These are phyloP conservation scores for Callopanchax toddi DNA, from an alignment of 2,113 vertebrate genomes.

Conservation along the genomic window DNA sequence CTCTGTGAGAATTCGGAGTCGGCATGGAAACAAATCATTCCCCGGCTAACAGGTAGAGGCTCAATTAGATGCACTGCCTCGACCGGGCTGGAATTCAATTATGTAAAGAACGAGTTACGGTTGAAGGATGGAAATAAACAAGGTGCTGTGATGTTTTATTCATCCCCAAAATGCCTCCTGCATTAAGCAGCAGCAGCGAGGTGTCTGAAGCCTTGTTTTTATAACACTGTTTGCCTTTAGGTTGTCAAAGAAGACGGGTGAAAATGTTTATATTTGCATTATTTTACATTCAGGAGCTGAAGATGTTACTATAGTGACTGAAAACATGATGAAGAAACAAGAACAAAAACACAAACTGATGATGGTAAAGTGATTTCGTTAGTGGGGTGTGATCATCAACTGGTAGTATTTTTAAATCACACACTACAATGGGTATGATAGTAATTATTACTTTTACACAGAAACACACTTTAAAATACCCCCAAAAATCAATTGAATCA, in stretches of 20 bases:
- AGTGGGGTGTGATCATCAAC: too few relatives aligned
- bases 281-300: conserved; percentile 19
- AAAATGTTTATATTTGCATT: conserved; percentile 45
- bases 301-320: conserved; percentile 9
- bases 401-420: too few relatives aligned
- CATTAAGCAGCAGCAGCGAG: conserved; percentile 59
- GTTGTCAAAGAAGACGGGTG: conserved; percentile 26
- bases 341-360: too few relatives aligned
- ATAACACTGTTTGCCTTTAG: conserved; percentile 28
- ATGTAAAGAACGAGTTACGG: conserved; percentile 71
- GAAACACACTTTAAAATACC: too few relatives aligned
- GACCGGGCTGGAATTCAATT: conserved; percentile 66
- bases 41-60: conserved; percentile 46
- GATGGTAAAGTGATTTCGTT: too few relatives aligned
- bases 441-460: too few relatives aligned
- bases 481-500: too few relatives aligned
- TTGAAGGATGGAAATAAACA: conserved; percentile 74
- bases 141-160: conserved; percentile 75
- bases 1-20: conserved; percentile 29
- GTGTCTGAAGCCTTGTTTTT: conserved; percentile 3
- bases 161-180: conserved; percentile 68
- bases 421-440: too few relatives aligned
- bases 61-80: conserved; percentile 70
- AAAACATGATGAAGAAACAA: conserved; percentile 4
- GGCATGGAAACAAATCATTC: conserved; percentile 68